These are phyloP conservation scores for Hypsibius dujardini DNA, from an alignment of 1,140 invertebrate genomes.

Conservation along the genomic window DNA sequence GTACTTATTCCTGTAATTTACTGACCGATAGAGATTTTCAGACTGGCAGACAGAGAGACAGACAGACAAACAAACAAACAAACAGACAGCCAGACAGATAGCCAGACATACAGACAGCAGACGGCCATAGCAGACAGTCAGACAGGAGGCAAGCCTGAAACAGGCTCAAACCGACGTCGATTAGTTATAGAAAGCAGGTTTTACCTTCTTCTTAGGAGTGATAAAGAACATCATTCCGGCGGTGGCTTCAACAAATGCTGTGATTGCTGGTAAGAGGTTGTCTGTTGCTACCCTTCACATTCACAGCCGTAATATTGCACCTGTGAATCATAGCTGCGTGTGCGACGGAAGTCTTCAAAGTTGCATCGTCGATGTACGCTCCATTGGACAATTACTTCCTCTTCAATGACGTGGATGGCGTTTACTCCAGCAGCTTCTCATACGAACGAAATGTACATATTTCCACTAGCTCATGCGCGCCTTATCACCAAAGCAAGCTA, in stretches of 20 bases:
- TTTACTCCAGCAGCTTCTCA: slow-evolving; percentile 87
- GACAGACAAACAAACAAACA: too few relatives aligned
- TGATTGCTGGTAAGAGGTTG: slow-evolving; percentile 50
- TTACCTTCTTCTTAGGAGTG: slow-evolving; percentile 41
- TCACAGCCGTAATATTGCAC: background rate
- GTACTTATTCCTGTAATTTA: slow-evolving; percentile 25
- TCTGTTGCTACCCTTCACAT: slow-evolving; percentile 14
- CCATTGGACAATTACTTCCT: slow-evolving; percentile 91
- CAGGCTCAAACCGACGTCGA: too few relatives aligned
- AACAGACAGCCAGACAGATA: too few relatives aligned
- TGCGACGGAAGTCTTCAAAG: slow-evolving; percentile 87
- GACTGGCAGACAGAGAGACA: too few relatives aligned
- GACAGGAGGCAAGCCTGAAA: too few relatives aligned
- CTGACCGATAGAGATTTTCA: background rate
- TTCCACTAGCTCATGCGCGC: slow-evolving; percentile 23
- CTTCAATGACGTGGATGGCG: slow-evolving; percentile 84
- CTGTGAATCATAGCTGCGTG: slow-evolving; percentile 47
- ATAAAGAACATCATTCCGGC: slow-evolving; percentile 98
- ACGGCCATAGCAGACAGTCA: too few relatives aligned
- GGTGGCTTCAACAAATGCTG: slow-evolving; percentile 94
- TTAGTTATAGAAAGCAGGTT: slow-evolving; percentile 18
- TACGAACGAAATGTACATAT: slow-evolving; percentile 51
- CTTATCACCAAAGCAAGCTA: background rate
- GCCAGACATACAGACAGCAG: too few relatives aligned
- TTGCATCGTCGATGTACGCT: slow-evolving; percentile 48